Evolutionary conservation across 2,888 invertebrate species (phyloP), one percentile per base, ranked within the genome.

Genomic region (Caenorhabditis wallacei): DNA sequence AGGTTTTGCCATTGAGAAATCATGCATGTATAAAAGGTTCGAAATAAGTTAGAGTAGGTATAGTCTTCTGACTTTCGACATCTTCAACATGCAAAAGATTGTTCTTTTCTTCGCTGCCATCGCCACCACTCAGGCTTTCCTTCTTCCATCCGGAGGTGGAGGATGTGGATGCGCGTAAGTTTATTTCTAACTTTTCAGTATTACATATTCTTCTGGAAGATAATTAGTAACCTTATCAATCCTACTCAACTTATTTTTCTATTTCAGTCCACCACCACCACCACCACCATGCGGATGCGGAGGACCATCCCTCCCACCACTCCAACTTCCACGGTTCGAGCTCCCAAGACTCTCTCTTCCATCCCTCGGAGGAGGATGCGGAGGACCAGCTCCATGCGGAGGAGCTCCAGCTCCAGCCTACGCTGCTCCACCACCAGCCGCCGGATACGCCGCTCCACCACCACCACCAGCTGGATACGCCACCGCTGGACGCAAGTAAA

Each of bases 141-240:
- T 86, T 43, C 59, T 84, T 72, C 82, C 82, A 51, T 74, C 79
- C 66, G 80, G 74, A 71, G 86, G 86, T 57, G 82, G 80, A 46
- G 85, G 86, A 74, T 86, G 86, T 66, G 86, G 86, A 84, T 84
- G 86, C 84, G 84, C 85, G 85, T 85, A 79, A 81, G 85, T 85
- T 80, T 53, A 30, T 10, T 26, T 75, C 51, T 61, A 26, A 68
- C n/a, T 13, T 68, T 57, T 48, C 7, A 13, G 5, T 20, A 24
- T 20, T 35, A n/a, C n/a, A 7, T 18, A 18, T 10, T 4, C 5
- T 48, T 20, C 43, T 53, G 16, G 18, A 40, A 16, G 30, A 30
- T 5, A 30, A 30, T 30, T 30, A 30, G 8, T 8, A 30, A 8
- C 8, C 8, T 30, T 46, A 40, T 13, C 22, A 59, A 4, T 22